Percentiles rank a stretch among this genome's conserved stretches.
phyloP scores from a whole-genome alignment of 2,888 invertebrate species.

The Kuschelorhynchus macadamiae region DNA sequence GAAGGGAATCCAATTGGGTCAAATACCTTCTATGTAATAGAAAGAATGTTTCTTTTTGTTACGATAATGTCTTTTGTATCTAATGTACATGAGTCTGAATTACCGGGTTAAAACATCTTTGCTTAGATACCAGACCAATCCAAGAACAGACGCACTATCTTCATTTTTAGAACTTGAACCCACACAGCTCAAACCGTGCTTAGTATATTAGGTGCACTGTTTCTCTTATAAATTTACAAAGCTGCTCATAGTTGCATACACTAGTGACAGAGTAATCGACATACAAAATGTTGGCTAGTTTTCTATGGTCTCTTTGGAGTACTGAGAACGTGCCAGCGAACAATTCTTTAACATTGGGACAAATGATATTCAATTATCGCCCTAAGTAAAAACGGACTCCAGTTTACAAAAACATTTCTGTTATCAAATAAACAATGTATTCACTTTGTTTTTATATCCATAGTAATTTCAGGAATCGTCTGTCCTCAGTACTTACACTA shows the following conservation, averaged over 20 bases:
- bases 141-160: background rate
- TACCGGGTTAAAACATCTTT: background rate
- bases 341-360: background rate
- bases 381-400: constrained; percentile 46
- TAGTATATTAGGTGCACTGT: constrained; percentile 18
- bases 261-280: constrained; percentile 48
- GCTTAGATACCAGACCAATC: background rate
- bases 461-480: constrained; percentile 50
- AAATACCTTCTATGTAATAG: background rate
- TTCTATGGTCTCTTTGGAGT: constrained; percentile 26
- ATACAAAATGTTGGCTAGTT: constrained; percentile 38
- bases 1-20: background rate
- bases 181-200: constrained; percentile 36
- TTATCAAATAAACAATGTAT: constrained; percentile 34
- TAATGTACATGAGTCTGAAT: background rate
- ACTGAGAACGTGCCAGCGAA: background rate
- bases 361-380: constrained; percentile 40
- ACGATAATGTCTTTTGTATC: background rate
- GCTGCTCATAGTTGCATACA: constrained; percentile 5
- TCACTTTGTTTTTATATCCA: constrained; percentile 20
- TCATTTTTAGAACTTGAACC: constrained; percentile 26
- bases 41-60: background rate
- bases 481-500: constrained; percentile 50
- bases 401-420: constrained; percentile 33
- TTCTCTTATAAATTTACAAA: constrained; percentile 24